Base-by-base conservation (phyloP, 2,797 vertebrate species). In the Gadopsis marmoratus region DNA sequence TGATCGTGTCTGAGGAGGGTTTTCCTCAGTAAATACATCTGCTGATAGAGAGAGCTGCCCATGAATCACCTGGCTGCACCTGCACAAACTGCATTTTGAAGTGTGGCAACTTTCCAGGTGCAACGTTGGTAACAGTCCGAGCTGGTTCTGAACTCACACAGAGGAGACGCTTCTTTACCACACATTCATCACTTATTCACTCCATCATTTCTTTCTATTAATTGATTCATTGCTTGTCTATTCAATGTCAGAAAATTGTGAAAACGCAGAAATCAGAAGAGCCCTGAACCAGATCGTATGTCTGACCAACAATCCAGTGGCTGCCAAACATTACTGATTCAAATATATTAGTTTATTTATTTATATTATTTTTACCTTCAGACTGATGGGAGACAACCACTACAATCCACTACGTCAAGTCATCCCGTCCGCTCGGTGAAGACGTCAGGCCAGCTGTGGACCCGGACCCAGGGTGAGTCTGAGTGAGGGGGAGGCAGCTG, bases 41-140 rank as follows among this genome's bases (percentile, higher is more conserved):
- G 59, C 73, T 79, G 64, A 65, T 16, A 39, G 39, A 51, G 51
- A 60, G 61, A 41, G 19, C 47, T 51, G 56, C 9, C 35, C 14
- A 11, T 74, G 60, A 74, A 35, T 76, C 65, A 74, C 55, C 63
- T 6, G n/a, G 60, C 65, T 47, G 33, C 65, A 64, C 45, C 61
- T 66, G 53, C 70, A 72, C 60, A 74, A 74, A 70, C 64, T 41
- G 31, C 66, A 33, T 75, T 45, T 55, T 64, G 39, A 71, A 67
- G 78, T 23, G 31, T 23, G 61, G 17, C 61, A 19, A 66, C 76
- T 76, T 71, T 43, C 82, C 64, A 76, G 60, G 50, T 37, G 47
- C 56, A 56, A 61, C 65, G 76, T 39, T 72, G 64, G 47, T 48
- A 56, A 56, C 21, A n/a, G 51, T 59, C 50, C 26, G 21, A 47